These are phyloP conservation scores for Thysanoteuthis rhombus DNA, from an alignment of 2,888 invertebrate genomes.

Conservation along the genomic window DNA sequence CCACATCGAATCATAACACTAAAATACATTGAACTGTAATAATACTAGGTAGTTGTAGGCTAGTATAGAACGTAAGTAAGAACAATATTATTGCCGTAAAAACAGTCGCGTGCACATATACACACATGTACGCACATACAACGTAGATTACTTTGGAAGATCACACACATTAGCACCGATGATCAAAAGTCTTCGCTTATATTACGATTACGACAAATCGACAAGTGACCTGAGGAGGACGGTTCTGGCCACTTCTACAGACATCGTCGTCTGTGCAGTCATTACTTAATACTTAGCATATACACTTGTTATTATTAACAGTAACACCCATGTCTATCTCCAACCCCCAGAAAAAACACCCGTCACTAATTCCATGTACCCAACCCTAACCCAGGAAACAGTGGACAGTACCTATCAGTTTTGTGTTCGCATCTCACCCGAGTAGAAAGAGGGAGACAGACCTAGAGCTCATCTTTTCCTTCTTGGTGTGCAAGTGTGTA, in stretches of 20 bases:
- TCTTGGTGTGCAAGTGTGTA: too few relatives aligned
- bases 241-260: not conserved
- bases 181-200: not conserved
- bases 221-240: not conserved
- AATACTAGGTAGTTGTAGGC: not conserved
- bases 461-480: not conserved
- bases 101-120: not conserved
- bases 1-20: not conserved
- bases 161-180: not conserved
- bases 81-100: not conserved
- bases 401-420: not conserved
- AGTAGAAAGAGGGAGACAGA: not conserved
- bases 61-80: not conserved
- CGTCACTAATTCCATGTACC: not conserved
- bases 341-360: not conserved
- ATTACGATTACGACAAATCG: not conserved
- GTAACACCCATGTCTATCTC: not conserved
- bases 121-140: not conserved
- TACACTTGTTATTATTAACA: not conserved
- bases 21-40: not conserved
- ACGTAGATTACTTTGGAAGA: not conserved
- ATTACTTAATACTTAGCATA: not conserved
- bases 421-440: not conserved
- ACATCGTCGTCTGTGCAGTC: not conserved
- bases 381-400: not conserved